phyloP scores from a whole-genome alignment of 2,888 invertebrate species.

The Aromia moschata region DNA sequence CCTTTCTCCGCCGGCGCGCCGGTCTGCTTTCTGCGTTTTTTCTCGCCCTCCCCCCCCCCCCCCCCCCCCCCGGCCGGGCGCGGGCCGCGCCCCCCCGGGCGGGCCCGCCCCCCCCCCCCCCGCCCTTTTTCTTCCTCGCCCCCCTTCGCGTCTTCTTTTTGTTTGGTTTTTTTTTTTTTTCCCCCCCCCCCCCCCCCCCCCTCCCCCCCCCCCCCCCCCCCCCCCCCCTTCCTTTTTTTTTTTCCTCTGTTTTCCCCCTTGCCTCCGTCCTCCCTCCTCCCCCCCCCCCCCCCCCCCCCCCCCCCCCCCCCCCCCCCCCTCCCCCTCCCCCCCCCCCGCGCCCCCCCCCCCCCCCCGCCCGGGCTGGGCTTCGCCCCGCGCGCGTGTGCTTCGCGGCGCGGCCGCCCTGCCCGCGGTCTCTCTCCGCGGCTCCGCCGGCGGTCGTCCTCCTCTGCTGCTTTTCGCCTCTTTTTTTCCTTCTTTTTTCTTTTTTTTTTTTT shows the following conservation, averaged over 20 bases:
- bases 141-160: neutral
- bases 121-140: neutral
- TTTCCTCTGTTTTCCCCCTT: neutral
- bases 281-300: constrained; percentile 2
- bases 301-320: constrained; percentile 24
- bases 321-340: constrained; percentile 1
- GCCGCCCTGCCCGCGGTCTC: neutral
- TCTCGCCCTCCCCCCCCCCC: neutral
- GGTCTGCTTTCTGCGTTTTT: neutral
- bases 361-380: neutral
- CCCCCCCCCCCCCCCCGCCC: neutral
- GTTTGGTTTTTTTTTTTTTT: constrained; percentile 12
- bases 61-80: neutral
- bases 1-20: neutral
- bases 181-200: neutral
- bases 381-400: neutral
- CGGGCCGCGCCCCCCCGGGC: neutral
- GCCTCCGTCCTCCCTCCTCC: neutral
- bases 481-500: too few relatives aligned
- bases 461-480: neutral
- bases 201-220: neutral
- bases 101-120: neutral
- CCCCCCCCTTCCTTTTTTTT: neutral
- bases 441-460: neutral
- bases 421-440: neutral